Percentiles rank a stretch among this genome's conserved stretches.
Evolutionary conservation across 2,797 vertebrate genomes (phyloP).

Genomic region (Anableps anableps): DNA sequence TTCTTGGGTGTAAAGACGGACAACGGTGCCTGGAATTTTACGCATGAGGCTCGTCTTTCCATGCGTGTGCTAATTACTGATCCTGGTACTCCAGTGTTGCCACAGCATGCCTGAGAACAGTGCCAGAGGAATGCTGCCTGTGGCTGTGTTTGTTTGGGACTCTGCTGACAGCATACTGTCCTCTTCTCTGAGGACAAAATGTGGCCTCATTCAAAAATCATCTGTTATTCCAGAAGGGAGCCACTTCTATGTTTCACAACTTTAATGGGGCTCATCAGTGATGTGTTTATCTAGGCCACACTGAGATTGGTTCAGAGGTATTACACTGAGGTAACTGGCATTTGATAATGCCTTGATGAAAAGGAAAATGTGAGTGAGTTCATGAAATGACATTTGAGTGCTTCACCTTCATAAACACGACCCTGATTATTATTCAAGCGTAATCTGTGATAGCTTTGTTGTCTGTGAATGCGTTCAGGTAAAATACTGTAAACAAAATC

Average conservation of each 20-base stretch:
- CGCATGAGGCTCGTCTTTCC: slow-evolving; percentile 42
- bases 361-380: slow-evolving; percentile 26
- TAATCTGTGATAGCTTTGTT: not conserved
- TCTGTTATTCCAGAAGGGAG: slow-evolving; percentile 41
- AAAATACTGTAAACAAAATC: slow-evolving; percentile 3
- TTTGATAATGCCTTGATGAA: slow-evolving; percentile 30
- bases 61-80: slow-evolving; percentile 56
- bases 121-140: slow-evolving; percentile 51
- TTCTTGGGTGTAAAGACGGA: slow-evolving; percentile 14
- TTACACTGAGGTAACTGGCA: slow-evolving; percentile 39
- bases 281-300: slow-evolving; percentile 51
- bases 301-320: slow-evolving; percentile 43
- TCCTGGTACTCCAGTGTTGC: slow-evolving; percentile 36
- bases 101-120: slow-evolving; percentile 15
- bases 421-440: slow-evolving; percentile 6
- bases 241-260: slow-evolving; percentile 50
- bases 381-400: slow-evolving; percentile 6
- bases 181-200: slow-evolving; percentile 36
- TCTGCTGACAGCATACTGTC: slow-evolving; percentile 28
- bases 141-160: slow-evolving; percentile 45
- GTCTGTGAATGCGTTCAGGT: not conserved
- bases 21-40: slow-evolving; percentile 59
- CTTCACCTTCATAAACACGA: slow-evolving; percentile 1
- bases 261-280: slow-evolving; percentile 38
- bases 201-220: slow-evolving; percentile 23